Conservation (phyloP, 1,140 invertebrate species). For the Anoplophora glabripennis region DNA sequence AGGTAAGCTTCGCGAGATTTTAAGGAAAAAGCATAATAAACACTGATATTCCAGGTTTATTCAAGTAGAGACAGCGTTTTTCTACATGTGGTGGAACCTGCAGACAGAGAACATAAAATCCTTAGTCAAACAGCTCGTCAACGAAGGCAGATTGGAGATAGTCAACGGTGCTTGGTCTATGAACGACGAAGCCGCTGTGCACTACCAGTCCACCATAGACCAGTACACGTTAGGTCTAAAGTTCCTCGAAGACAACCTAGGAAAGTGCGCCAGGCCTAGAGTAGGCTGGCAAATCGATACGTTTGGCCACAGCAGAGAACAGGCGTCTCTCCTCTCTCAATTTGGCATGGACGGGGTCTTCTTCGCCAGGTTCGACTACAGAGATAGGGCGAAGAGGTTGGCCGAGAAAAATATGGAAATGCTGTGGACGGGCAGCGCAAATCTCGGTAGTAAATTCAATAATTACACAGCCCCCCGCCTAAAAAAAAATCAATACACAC, state of each 20-base stretch:
- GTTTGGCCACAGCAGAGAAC: slow-evolving; percentile 71
- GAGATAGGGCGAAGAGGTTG: slow-evolving; percentile 64
- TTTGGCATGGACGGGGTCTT: slow-evolving; percentile 72
- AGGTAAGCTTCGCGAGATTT: slow-evolving; percentile 49
- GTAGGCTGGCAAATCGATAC: slow-evolving; percentile 76
- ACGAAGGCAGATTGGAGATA: slow-evolving; percentile 70
- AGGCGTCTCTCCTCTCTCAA: slow-evolving; percentile 67
- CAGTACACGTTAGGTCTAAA: slow-evolving; percentile 68
- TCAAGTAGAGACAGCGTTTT: slow-evolving; percentile 52
- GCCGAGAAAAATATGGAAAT: slow-evolving; percentile 69
- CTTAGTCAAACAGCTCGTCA: slow-evolving; percentile 49
- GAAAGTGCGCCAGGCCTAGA: slow-evolving; percentile 62
- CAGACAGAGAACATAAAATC: slow-evolving; percentile 56
- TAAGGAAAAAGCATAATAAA: too few species aligned
- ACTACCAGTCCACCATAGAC: slow-evolving; percentile 82
- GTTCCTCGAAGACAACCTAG: slow-evolving; percentile 60
- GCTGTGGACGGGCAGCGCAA: slow-evolving; percentile 70
- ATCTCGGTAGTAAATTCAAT: slow-evolving; percentile 46
- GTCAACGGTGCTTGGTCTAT: slow-evolving; percentile 71
- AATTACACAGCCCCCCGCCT: too few species aligned
- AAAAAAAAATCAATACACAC: neutral
- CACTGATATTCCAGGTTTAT: slow-evolving; percentile 38
- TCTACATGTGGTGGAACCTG: slow-evolving; percentile 67
- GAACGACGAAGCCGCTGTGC: slow-evolving; percentile 79
- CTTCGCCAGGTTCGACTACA: slow-evolving; percentile 73